Base-by-base conservation (phyloP, 2,113 vertebrate genomes). In the rat (Rattus norvegicus) region DNA sequence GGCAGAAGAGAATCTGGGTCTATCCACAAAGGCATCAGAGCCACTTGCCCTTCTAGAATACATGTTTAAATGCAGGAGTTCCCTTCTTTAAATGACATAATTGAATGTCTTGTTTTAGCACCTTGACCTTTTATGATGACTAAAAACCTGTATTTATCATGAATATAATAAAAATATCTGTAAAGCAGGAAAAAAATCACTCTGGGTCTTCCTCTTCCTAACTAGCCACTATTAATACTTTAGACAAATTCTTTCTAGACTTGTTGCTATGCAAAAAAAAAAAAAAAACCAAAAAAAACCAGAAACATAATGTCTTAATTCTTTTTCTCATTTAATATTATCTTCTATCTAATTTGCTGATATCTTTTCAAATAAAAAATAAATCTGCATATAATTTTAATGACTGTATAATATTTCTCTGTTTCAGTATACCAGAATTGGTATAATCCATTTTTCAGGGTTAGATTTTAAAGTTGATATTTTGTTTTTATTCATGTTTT, bases 351-450 rank as follows among this genome's bases (percentile, higher is more conserved):
- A 91, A 70, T 56, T 92, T 26, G n/a, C 1, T 92, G 47, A 30
- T 52, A 36, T 56, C 80, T 83, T 95, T 94, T 10, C 36, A 92
- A 92, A 87, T 93, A 13, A 95, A 92, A 95, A 95, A 92, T 20
- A 70, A 39, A 13, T 92, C 5, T 3, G 17, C 8, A 43, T 84
- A 65, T 76, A 19, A 83, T 54, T 93, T 84, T 63, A 91, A 77
- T 77, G 30, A 6, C n/a, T 79, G 47, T 63, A 7, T 95, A 92
- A 89, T 70, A 92, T 79, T 83, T 30, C 87, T 87, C 39, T 69
- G 54, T 36, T 86, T 91, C 49, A 19, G 49, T 90, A 67, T 90
- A 75, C 30, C 47, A 96, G 88, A 93, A 90, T 69, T 69, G 76
- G 83, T 70, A 84, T 81, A 96, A 77, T 13, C 76, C 77, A 61